Conservation (phyloP, 2,113 vertebrate genomes). For the Campylorhamphus procurvoides region DNA sequence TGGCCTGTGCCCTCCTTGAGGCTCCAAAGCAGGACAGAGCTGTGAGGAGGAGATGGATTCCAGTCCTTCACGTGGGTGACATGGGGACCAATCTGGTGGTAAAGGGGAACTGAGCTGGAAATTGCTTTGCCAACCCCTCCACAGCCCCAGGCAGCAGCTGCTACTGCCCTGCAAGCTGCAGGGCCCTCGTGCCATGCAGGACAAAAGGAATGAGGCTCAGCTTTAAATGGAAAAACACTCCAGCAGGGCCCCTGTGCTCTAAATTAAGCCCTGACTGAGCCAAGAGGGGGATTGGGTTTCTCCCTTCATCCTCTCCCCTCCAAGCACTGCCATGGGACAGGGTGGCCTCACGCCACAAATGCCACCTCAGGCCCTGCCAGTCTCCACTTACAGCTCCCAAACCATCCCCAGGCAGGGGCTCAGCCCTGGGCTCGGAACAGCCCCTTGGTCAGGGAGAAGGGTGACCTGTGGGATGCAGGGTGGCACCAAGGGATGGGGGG, state of each 20-base stretch:
- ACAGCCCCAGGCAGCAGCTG: not conserved
- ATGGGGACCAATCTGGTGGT: not conserved
- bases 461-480: not conserved
- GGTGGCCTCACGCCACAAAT: not conserved
- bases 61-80: accelerated
- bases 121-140: not conserved
- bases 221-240: constrained; percentile 47
- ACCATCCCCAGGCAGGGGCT: not conserved
- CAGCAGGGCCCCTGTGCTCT: constrained; percentile 20
- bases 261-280: constrained; percentile 35
- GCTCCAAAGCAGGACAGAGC: not conserved
- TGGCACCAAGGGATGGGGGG: too few relatives aligned
- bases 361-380: not conserved
- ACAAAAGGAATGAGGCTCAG: not conserved
- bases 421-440: not conserved
- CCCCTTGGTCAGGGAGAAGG: not conserved
- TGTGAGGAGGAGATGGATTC: not conserved
- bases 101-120: not conserved
- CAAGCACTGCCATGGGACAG: not conserved
- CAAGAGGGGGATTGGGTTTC: constrained; percentile 37
- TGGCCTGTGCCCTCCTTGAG: accelerated
- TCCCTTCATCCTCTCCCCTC: not conserved
- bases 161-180: not conserved
- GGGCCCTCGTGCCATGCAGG: not conserved
- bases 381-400: constrained; percentile 12